Percentiles rank a stretch among this genome's conserved stretches.
Conservation (phyloP, 2,113 vertebrate species). For the Puffinus mauretanicus region DNA sequence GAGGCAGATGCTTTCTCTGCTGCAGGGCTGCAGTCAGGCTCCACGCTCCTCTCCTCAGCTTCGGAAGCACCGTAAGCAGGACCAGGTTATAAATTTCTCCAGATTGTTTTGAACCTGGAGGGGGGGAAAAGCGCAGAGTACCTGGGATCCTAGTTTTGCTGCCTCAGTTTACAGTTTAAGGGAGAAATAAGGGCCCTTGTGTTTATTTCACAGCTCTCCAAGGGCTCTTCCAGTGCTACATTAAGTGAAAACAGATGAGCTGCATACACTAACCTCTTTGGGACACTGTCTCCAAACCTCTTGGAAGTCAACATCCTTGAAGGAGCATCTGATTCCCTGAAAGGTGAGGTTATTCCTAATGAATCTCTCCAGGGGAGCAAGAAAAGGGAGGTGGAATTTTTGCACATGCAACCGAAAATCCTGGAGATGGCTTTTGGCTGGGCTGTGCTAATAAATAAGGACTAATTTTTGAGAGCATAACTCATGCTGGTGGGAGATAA, state of each 20-base stretch:
- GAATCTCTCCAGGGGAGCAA: slow-evolving; percentile 40
- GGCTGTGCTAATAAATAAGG: slow-evolving; percentile 63
- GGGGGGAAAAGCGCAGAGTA: rapidly evolving
- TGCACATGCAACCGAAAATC: slow-evolving; percentile 54
- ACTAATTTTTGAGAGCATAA: slow-evolving; percentile 67
- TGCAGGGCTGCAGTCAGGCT: not conserved
- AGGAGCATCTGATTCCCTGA: slow-evolving; percentile 37
- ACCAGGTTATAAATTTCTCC: not conserved
- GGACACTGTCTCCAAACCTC: slow-evolving; percentile 8
- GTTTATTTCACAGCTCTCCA: not conserved
- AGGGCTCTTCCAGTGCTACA: not conserved
- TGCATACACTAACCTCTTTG: not conserved
- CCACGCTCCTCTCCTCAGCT: not conserved
- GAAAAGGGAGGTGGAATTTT: slow-evolving; percentile 68
- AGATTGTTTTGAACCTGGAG: not conserved
- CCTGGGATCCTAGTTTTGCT: not conserved
- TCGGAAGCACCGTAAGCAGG: not conserved
- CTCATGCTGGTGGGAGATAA: slow-evolving; percentile 77
- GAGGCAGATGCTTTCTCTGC: not conserved
- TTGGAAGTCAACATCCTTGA: slow-evolving; percentile 41
- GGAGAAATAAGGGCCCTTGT: not conserved
- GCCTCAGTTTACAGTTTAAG: not conserved
- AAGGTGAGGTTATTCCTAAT: slow-evolving; percentile 52
- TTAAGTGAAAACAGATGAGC: slow-evolving; percentile 5
- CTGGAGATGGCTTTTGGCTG: slow-evolving; percentile 73